Evolutionary conservation across 1,140 invertebrate species (phyloP), one percentile per base, ranked within the genome.

Genomic region (Rhyacophila brunnea): DNA sequence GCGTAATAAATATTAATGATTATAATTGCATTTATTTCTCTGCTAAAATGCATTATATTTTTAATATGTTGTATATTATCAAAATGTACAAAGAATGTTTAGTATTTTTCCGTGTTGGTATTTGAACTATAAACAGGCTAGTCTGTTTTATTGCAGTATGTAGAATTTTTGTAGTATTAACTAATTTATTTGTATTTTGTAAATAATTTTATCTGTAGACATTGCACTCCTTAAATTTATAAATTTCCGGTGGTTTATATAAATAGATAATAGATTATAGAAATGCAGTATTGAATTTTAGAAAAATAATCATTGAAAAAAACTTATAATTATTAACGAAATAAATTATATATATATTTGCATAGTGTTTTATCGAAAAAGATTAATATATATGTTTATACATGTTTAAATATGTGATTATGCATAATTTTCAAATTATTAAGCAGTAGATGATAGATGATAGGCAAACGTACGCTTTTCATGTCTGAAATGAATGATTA

Each of bases 341-440:
- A 44, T 58, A 51, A 50, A 58, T 58, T 58, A 58, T 58, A 28
- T 45, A 52, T 56, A 56, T 50, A 36, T 28, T 49, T 59, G 57
- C 43, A 59, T 52, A 47, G 44, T 47, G 46, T 53, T 59, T 40
- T 59, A 59, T 59, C 20, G 35, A 59, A 46, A 28, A 59, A 53
- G 11, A 47, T 32, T 59, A 52, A 59, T 59, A 59, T 59, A 58
- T 50, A 51, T 23, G 23, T 28, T 28, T 34, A 23, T 15, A 35
- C 36, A 46, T 53, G 42, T 58, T 51, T 58, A 47, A 59, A 18
- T 19, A 59, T 59, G 57, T 59, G 57, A 59, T 59, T 28, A 59
- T 52, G 46, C 23, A 35, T 58, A 59, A 46, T 59, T 38, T 20
- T 40, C 34, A 51, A 44, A 51, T 51, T 9, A 18, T 15, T 49